Base-by-base conservation (phyloP, 2,797 vertebrate genomes). In the Prionace glauca region DNA sequence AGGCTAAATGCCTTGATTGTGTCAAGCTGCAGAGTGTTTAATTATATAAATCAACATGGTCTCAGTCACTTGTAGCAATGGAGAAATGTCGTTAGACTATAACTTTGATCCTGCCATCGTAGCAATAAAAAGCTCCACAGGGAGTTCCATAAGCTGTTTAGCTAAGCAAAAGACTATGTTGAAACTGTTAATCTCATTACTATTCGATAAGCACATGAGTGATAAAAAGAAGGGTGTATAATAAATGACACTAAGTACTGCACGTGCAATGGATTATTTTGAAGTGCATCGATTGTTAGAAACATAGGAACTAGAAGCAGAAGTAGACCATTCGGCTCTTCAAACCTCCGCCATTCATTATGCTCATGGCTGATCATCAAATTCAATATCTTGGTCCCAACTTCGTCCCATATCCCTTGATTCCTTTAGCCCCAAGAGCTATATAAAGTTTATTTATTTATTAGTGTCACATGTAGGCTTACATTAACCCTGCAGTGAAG, bases 21-120 rank as follows among this genome's bases (percentile, higher is more conserved):
- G 90, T 92, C 90, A 92, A 69, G 9, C 32, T 36, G 62, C 2
- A 45, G 18, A 69, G n/a, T 36, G 62, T 41, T 92, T 92, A 92
- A 92, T 92, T 92, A 92, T 36, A 69, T 24, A 36, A 92, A 65
- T 69, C 90, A 67, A 92, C 90, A 92, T 26, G 20, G n/a, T 60
- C 32, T 92, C 90, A 92, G n/a, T 18, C 65, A 67, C 90, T 36
- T n/a, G 20, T 36, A 92, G 90, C 62, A 41, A 69, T 69, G 90
- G 90, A 41, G n/a, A 92, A 67, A 36, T 22, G 24, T 69, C 36
- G 0, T 4, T 36, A 36, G 67, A 69, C 10, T 11, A 1, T 20
- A 92, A 69, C 65, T 92, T 69, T 41, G 90, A 69, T 24, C 90
- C 32, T n/a, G 20, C 67, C 65, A 26, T n/a, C 65, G 36, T 62